Evolutionary conservation across 2,797 vertebrate species (phyloP), one percentile per base, ranked within the genome.

Genomic region (Pseudochaenichthys georgianus): DNA sequence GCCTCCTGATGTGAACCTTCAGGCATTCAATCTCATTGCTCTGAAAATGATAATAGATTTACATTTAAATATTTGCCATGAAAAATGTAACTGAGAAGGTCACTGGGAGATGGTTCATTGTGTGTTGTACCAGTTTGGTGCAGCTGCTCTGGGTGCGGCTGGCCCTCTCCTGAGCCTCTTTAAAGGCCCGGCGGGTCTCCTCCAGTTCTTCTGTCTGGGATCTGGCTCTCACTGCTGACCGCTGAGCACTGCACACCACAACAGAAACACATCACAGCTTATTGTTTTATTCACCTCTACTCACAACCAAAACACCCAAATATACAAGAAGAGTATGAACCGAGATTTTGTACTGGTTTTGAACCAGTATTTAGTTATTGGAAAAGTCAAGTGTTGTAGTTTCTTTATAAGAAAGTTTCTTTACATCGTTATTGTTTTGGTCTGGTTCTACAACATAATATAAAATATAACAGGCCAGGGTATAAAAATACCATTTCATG

Each of bases 191-290:
- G 21, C 80, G 89, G 48, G 86, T 88, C 65, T 96, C 95, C 34
- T 96, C 95, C 53, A 96, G 87, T 60, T 96, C 94, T 34, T 95
- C 94, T 53, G 88, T 82, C 64, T 95, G 70, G 13, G 88, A 87
- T 67, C 86, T 85, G 50, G 82, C 77, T 89, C 89, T 93, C 54
- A 86, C 69, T 47, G 81, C 89, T 61, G 90, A 90, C 42, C 88
- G 80, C 86, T 96, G 93, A 73, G 92, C 71, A 73, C 95, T 95
- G 46, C 28, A 17, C 28, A 71, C 9, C 63, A 3, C 48, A 11
- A 28, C 9, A 52, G 28, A 38, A 38, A 38, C 34, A 54, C 1
- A 51, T 52, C 4, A 60, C 2, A 60, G 19, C 28, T 23, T n/a
- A 21, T 42, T 50, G 1, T 28, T 78, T 52, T 21, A 59, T 46